Evolutionary conservation across 2,113 vertebrate species (phyloP).

Genomic region (Hyla sarda): DNA sequence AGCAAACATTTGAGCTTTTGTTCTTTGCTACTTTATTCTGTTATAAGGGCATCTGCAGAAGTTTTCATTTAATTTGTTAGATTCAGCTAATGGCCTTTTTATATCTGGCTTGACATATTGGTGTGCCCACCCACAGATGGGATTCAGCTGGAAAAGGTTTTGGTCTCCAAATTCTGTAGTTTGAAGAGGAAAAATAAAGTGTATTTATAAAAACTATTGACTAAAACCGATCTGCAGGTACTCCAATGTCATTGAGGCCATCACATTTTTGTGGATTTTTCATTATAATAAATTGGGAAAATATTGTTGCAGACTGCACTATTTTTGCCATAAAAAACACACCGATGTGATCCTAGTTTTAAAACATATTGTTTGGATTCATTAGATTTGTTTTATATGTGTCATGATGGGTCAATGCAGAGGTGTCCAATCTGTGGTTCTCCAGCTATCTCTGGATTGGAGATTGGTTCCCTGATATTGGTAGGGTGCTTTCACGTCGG

Average conservation of each 20-base stretch:
- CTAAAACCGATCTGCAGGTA: neutral
- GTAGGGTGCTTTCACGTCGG: no score
- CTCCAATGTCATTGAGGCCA: neutral
- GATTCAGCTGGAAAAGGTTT: neutral
- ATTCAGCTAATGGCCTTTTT: neutral
- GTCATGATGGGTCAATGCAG: no score
- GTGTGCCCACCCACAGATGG: neutral
- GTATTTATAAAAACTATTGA: neutral
- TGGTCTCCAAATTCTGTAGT: neutral
- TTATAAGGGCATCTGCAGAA: conserved; percentile 17
- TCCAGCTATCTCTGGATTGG: no score
- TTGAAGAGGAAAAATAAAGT: neutral
- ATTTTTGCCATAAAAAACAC: neutral
- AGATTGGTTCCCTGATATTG: no score
- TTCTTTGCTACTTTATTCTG: conserved; percentile 10
- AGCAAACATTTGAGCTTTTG: neutral
- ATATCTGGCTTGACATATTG: conserved; percentile 13
- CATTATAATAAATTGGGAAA: neutral
- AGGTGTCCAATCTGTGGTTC: no score
- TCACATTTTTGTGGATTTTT: neutral
- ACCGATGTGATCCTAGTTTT: neutral
- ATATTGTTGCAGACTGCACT: neutral
- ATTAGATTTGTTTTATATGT: no score
- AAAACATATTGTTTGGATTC: no score
- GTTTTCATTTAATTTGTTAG: neutral